Base-by-base conservation (phyloP, 1,140 invertebrate species). In the Papilio polytes region DNA sequence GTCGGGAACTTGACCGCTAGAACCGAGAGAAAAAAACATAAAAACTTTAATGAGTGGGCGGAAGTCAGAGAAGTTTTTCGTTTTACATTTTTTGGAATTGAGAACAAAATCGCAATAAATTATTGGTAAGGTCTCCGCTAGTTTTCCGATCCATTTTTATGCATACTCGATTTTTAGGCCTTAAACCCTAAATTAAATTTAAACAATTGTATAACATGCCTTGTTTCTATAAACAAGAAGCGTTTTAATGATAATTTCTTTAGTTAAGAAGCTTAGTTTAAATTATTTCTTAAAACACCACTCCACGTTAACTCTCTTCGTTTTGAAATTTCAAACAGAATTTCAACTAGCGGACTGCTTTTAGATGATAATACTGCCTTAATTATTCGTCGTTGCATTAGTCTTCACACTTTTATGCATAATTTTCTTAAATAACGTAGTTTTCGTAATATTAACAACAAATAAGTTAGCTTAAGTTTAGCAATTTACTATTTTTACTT, bases 351-450 rank as follows among this genome's bases (percentile, higher is more conserved):
- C 26, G 15, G 26, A 18, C 26, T 12, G 63, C 26, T 31, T 70
- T 70, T 36, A 70, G 26, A 36, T 70, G 63, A 36, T 59, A 59
- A 59, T 70, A 31, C 26, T 70, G 26, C 18, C 7, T 70, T 31
- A 70, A 70, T 70, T 70, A 70, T 70, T 70, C 63, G 26, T 31
- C 13, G 31, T 26, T 70, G 26, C 26, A 70, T 31, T 70, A 70
- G 63, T 70, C 26, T 31, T 70, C 13, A 70, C 59, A 63, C 22
- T 70, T 70, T 70, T 70, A 70, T 70, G 22, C 22, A 63, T 63
- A 63, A 63, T 63, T 63, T 26, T 63, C 18, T 63, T 63, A 56
- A 56, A 20, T 20, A 56, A 20, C 26, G 20, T 63, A 63, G 22
- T 22, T 63, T 9, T 63, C 59, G 59, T 26, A 63, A 63, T 63